Percentiles rank a stretch among this genome's conserved stretches.
Conservation (phyloP, 1,140 invertebrate species). For the Cheumatopsyche charites region DNA sequence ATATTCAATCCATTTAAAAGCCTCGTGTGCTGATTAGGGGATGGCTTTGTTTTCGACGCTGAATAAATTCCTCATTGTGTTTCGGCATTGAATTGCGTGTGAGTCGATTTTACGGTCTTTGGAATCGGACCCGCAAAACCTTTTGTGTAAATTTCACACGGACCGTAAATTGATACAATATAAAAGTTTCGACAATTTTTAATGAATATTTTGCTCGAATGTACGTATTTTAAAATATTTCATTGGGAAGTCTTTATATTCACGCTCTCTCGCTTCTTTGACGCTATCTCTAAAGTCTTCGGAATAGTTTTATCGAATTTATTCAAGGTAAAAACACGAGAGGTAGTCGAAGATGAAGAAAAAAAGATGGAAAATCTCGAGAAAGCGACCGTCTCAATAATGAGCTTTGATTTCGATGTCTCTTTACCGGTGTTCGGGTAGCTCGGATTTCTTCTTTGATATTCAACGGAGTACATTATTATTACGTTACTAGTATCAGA, state of each 20-base stretch:
- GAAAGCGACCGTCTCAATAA: conserved; percentile 1
- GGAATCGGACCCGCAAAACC: background rate
- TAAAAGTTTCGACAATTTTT: too few species aligned
- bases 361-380: too few species aligned
- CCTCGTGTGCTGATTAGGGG: conserved; percentile 20
- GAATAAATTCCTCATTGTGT: conserved; percentile 29
- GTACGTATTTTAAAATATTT: too few species aligned
- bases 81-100: conserved; percentile 6
- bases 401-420: conserved; percentile 15
- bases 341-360: background rate
- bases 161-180: too few species aligned
- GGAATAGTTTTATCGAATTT: conserved; percentile 8
- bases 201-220: too few species aligned
- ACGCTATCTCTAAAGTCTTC: background rate
- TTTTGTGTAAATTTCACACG: too few species aligned
- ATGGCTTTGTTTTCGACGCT: conserved; percentile 25
- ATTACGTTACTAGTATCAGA: conserved; percentile 4
- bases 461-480: conserved; percentile 15
- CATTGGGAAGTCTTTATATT: background rate
- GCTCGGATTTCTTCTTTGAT: conserved; percentile 1
- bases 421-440: background rate
- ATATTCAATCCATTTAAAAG: conserved; percentile 37
- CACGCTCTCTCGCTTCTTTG: background rate
- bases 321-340: background rate
- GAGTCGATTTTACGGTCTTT: conserved; percentile 15